A percentile compares a stretch with the other conserved stretches of the same genome.
phyloP scores from a whole-genome alignment of 2,113 vertebrate genomes.

The Hiodon alosoides region DNA sequence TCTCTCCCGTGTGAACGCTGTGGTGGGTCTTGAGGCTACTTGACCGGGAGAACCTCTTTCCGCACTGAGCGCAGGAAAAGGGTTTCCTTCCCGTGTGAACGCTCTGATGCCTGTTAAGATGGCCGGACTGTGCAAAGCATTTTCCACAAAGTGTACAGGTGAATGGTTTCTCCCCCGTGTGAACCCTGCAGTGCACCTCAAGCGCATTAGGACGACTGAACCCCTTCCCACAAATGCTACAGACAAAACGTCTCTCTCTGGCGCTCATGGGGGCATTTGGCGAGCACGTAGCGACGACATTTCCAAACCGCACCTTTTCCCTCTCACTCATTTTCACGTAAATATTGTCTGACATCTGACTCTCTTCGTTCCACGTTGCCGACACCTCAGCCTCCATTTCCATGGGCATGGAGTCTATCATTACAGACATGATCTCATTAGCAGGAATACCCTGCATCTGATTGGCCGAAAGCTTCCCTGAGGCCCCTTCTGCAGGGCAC shows the following conservation, averaged over 20 bases:
- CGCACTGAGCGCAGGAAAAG: conserved; percentile 45
- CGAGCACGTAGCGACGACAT: not conserved
- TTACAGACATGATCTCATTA: not conserved
- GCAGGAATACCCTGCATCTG: not conserved
- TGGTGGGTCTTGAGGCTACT: conserved; percentile 54
- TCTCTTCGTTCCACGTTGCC: not conserved
- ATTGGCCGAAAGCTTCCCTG: not conserved
- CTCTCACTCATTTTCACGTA: not conserved
- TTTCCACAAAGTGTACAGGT: conserved; percentile 44
- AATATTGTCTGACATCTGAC: too few relatives aligned
- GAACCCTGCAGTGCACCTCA: conserved; percentile 8
- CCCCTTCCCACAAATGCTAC: conserved; percentile 2
- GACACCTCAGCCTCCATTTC: not conserved
- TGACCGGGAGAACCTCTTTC: conserved; percentile 46
- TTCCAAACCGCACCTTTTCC: not conserved
- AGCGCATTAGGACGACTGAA: not conserved
- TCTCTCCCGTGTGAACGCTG: conserved; percentile 33
- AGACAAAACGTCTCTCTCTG: conserved; percentile 3
- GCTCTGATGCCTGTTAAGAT: conserved; percentile 50
- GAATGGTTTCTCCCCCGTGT: conserved; percentile 23
- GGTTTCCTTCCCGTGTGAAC: conserved; percentile 41
- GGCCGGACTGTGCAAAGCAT: conserved; percentile 50
- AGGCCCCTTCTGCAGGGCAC: not conserved
- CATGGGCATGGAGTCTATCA: not conserved
- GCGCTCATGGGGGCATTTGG: not conserved